Evolutionary conservation across 2,113 vertebrate species (phyloP).

Genomic region (Pseudorasbora parva): DNA sequence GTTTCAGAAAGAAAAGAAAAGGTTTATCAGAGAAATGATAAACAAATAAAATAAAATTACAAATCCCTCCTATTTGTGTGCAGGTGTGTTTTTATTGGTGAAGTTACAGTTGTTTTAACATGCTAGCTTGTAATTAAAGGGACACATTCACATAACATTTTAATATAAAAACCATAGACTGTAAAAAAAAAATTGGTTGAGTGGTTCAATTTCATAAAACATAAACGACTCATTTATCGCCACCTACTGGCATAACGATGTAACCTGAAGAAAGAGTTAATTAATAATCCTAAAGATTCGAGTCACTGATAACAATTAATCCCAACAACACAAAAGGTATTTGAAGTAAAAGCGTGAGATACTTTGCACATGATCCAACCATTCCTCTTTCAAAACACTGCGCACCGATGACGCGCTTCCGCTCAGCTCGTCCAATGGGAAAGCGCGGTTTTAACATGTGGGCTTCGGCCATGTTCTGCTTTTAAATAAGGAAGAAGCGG

Average conservation of each 20-base stretch:
- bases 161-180: neutral
- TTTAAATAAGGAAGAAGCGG: constrained; percentile 88
- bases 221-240: neutral
- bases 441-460: constrained; percentile 38
- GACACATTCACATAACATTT: too few species aligned
- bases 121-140: neutral
- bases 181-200: too few species aligned
- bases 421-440: constrained; percentile 68
- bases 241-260: neutral
- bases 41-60: neutral
- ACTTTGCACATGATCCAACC: neutral
- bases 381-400: constrained; percentile 60
- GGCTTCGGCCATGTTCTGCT: constrained; percentile 82
- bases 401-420: neutral
- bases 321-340: neutral
- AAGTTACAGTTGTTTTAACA: neutral
- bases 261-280: neutral
- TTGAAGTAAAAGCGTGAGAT: neutral
- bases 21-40: neutral
- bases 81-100: neutral
- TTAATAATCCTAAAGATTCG: neutral
- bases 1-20: neutral
- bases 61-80: neutral
- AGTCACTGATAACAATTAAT: neutral
- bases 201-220: neutral